Base-by-base conservation (phyloP, 2,797 vertebrate genomes). In the Molossus alvarezi region DNA sequence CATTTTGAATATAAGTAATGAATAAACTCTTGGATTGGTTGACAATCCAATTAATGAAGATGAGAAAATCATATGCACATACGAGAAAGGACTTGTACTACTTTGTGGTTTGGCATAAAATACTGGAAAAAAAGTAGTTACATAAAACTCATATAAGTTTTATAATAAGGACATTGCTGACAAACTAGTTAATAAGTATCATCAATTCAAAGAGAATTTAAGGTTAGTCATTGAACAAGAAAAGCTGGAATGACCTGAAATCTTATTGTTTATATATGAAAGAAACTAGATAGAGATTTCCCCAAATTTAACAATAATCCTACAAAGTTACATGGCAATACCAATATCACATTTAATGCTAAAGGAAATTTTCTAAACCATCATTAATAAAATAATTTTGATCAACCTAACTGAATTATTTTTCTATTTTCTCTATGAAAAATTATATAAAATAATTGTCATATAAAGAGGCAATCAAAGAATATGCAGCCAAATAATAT, bases 271-370 rank as follows among this genome's bases (percentile, higher is more conserved):
- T 53, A 41, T 51, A 45, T 80, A 45, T 60, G 37, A 95, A 82
- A 94, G 9, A 91, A 94, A 65, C 72, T 88, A 62, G 48, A 62
- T 75, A 89, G 58, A 76, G 33, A 94, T n/a, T 77, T 90, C n/a
- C 21, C n/a, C 17, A 72, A 55, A 77, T 73, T 79, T 81, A 25
- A 89, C 62, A 92, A 72, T n/a, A 94, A 69, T 72, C 25, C 27
- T 92, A 65, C 6, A 37, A 73, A 60, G 25, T 75, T 95, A 90
- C 13, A 73, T 41, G 57, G 86, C 27, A 85, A 88, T 76, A 85
- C 20, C 69, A 73, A 67, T 72, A 88, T 73, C 33, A 87, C 21
- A 93, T 33, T 71, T 87, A 87, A 72, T 23, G 13, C 60, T 57
- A 11, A 79, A 60, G 41, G 10, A 91, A 96, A 92, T 14, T 94